A percentile compares a stretch with the other conserved stretches of the same genome.
Evolutionary conservation across 2,113 vertebrate species (phyloP).

Genomic region (Emydocephalus ijimae): DNA sequence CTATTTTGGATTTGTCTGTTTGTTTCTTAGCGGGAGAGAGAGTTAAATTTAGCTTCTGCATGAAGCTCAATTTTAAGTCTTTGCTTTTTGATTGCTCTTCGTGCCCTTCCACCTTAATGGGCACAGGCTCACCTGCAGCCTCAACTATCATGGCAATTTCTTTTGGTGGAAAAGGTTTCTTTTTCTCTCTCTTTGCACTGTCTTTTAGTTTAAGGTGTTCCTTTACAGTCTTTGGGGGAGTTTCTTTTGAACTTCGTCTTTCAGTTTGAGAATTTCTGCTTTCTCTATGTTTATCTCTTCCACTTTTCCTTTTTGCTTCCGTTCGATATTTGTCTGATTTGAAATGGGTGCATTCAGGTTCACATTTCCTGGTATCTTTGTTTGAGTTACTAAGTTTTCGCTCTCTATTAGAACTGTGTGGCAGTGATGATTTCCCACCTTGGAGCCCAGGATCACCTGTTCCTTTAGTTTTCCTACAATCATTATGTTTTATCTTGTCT

Average conservation of each 20-base stretch:
- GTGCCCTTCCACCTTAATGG: conserved; percentile 44
- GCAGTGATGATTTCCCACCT: conserved; percentile 52
- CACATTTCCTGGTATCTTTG: conserved; percentile 49
- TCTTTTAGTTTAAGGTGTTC: conserved; percentile 50
- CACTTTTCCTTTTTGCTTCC: conserved; percentile 74
- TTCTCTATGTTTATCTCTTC: conserved; percentile 66
- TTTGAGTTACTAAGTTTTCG: conserved; percentile 51
- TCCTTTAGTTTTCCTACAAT: conserved; percentile 63
- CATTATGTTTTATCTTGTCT: conserved; percentile 61
- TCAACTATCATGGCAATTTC: conserved; percentile 31
- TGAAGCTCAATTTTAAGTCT: conserved; percentile 88
- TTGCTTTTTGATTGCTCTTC: conserved; percentile 59
- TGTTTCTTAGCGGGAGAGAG: conserved; percentile 90
- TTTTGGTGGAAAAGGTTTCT: conserved; percentile 27
- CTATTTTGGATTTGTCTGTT: conserved; percentile 31
- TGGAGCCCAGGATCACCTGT: conserved; percentile 54
- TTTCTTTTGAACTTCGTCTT: conserved; percentile 54
- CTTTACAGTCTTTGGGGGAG: conserved; percentile 54
- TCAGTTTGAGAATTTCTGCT: conserved; percentile 59
- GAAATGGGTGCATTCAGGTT: conserved; percentile 56
- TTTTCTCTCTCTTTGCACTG: conserved; percentile 51
- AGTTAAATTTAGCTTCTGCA: conserved; percentile 95
- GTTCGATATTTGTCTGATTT: conserved; percentile 69
- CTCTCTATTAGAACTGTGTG: conserved; percentile 58
- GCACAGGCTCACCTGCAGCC: conserved; percentile 32